These are phyloP conservation scores for Planococcus citri DNA, from an alignment of 1,140 invertebrate genomes.

Conservation along the genomic window DNA sequence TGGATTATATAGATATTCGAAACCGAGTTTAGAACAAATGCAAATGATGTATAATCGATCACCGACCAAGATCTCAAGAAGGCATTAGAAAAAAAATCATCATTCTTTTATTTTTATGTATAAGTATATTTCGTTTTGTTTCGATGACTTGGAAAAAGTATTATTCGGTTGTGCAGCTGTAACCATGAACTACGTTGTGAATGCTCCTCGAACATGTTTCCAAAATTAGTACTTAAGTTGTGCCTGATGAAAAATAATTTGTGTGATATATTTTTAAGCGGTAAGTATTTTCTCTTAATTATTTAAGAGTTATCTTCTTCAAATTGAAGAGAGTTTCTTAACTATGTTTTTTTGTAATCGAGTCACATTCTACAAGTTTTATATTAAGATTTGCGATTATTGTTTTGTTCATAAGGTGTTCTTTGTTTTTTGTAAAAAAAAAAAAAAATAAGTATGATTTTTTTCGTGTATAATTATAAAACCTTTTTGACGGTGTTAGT, in stretches of 20 bases:
- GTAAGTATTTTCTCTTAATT: background rate
- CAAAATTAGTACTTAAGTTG: background rate
- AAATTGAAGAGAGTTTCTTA: constrained; percentile 6
- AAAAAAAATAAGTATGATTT: no score
- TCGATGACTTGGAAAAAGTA: no score
- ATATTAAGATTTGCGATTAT: no score
- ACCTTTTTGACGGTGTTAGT: no score
- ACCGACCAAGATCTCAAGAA: background rate
- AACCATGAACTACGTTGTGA: no score
- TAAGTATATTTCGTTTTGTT: no score
- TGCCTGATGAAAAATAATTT: background rate
- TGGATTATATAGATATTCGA: background rate
- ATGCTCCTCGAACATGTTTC: no score
- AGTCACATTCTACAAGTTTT: background rate
- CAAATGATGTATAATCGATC: background rate
- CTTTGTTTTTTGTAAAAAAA: no score
- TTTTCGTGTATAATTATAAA: no score
- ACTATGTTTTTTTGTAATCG: background rate
- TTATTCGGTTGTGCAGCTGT: no score
- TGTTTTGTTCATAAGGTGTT: no score
- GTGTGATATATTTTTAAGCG: background rate
- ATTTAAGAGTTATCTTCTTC: constrained; percentile 3
- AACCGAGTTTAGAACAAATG: background rate
- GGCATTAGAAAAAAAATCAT: background rate
- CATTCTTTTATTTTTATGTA: no score